Base-by-base conservation (phyloP, 2,797 vertebrate species). In the Pitangus sulphuratus region DNA sequence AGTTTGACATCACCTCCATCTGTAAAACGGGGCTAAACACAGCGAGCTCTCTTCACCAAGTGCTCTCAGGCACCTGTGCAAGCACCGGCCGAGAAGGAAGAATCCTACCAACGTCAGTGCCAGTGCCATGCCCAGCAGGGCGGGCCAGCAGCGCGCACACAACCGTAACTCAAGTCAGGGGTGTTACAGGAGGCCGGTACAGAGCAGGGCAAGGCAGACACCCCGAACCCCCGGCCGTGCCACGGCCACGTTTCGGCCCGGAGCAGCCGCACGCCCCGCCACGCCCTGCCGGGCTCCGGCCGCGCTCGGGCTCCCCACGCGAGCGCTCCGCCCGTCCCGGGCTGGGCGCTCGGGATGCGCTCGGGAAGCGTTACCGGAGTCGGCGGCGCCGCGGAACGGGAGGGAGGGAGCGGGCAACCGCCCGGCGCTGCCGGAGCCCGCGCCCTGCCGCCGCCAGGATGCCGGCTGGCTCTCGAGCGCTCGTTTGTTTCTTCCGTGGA, bases 21-120 rank as follows among this genome's bases (percentile, higher is more conserved):
- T 39, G 4, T 13, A 22, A 26, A 8, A 66, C 18, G 39, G 14
- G 5, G 15, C 33, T 77, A 35, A 79, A 22, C 1, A 13, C 1
- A 65, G 9, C 0, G 8, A 69, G 57, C 40, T 50, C 39, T 58
- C 33, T 5, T 35, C 40, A 4, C 0, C 0, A 44, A 51, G 53
- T 1, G 62, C 62, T 84, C 30, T 15, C 14, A 54, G 30, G 37
- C 71, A 90, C 68, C 89, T 69, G 84, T 16, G 28, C 72, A 16
- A 44, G n/a, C 58, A 15, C 15, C 1, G 44, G 25, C 78, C 42
- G 20, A 85, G 20, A 3, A 58, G 60, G 56, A 48, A 56, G 40
- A 50, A 61, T 12, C 37, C 35, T 15, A 24, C 15, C 80, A 22
- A 5, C 0, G 14, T 0, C 11, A 25, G 11, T 1, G 3, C 0